Conservation (phyloP, 2,113 vertebrate genomes). For the Triplophysa tibetana region DNA sequence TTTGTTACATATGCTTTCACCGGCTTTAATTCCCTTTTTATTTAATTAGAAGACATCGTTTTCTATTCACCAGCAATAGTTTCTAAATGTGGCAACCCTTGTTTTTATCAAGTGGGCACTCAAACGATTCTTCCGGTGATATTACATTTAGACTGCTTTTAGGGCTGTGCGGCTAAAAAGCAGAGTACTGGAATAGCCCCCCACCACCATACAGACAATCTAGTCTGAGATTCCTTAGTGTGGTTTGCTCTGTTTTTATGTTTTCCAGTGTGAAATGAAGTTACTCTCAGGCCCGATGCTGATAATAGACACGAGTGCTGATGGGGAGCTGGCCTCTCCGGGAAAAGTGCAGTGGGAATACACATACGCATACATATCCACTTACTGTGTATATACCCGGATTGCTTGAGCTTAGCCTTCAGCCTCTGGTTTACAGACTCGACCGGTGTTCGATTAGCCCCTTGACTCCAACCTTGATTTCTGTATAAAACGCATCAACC, state of each 20-base stretch:
- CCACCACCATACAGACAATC: conserved; percentile 17
- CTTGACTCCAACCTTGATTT: conserved; percentile 42
- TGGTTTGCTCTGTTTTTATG: conserved; percentile 51
- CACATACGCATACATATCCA: conserved; percentile 52
- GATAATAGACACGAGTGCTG: conserved; percentile 67
- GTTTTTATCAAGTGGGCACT: conserved; percentile 58
- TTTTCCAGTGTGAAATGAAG: conserved; percentile 64
- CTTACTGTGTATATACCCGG: conserved; percentile 10
- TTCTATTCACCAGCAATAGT: conserved; percentile 1
- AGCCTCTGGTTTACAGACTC: conserved; percentile 43
- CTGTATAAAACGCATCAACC: conserved; percentile 8
- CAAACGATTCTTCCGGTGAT: conserved; percentile 55
- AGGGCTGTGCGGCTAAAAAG: no score
- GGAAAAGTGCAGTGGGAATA: conserved; percentile 59
- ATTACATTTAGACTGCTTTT: conserved; percentile 57
- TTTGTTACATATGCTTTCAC: conserved; percentile 2
- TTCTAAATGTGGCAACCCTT: neutral
- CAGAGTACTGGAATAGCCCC: conserved; percentile 12
- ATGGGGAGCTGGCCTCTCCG: conserved; percentile 60
- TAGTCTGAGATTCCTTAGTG: conserved; percentile 37
- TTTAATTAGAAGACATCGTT: neutral
- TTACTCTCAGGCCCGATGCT: conserved; percentile 56
- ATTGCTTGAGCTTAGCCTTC: conserved; percentile 40
- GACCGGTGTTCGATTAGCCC: conserved; percentile 15
- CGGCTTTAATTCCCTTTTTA: neutral